Percentiles rank a stretch among this genome's conserved stretches.
Evolutionary conservation across 2,113 vertebrate genomes (phyloP).

Genomic region (Myrmophylax atrothorax): DNA sequence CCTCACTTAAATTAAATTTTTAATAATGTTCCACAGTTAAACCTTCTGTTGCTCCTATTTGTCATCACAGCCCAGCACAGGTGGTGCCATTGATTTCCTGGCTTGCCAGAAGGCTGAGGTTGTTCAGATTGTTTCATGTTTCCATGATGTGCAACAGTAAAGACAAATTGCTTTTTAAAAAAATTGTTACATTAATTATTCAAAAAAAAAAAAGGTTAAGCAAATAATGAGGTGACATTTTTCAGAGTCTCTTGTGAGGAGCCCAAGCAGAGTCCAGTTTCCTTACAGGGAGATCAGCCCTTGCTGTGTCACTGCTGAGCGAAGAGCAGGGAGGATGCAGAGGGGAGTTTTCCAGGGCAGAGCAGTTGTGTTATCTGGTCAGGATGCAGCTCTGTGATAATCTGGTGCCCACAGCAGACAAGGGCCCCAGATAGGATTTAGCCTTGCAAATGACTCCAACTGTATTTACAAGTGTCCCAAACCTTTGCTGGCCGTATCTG

Average conservation of each 20-base stretch:
- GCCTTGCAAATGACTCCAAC: not conserved
- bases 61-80: not conserved
- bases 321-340: not conserved
- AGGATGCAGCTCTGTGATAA: constrained; percentile 31
- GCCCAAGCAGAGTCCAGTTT: not conserved
- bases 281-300: not conserved
- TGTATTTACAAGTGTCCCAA: not conserved
- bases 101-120: not conserved
- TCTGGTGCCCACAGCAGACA: not conserved
- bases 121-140: not conserved
- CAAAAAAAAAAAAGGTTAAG: not conserved
- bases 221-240: constrained; percentile 37
- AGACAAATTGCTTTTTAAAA: not conserved
- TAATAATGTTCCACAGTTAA: not conserved
- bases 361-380: not conserved
- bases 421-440: not conserved
- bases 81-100: not conserved
- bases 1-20: not conserved
- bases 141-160: not conserved
- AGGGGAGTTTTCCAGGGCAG: constrained; percentile 14
- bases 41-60: not conserved
- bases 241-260: not conserved
- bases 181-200: constrained; percentile 23
- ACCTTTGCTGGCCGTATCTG: not conserved
- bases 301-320: not conserved